phyloP scores from a whole-genome alignment of 2,888 invertebrate genomes.

The Priocnemis perturbator region DNA sequence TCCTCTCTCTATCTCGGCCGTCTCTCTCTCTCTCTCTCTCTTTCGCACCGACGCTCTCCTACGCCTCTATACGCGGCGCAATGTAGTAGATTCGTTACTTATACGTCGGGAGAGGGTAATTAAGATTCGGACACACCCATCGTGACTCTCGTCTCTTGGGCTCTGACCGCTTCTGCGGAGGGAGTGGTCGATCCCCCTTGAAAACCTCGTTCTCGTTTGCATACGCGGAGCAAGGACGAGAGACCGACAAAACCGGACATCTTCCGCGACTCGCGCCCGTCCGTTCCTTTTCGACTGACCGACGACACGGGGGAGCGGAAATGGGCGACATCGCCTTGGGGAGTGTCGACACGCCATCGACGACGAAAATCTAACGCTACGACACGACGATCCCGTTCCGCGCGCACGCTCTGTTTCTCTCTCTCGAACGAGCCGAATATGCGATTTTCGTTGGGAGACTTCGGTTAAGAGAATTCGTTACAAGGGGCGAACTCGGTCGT shows the following conservation, averaged over 20 bases:
- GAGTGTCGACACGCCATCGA: conserved; percentile 27
- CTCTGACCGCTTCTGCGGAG: conserved; percentile 66
- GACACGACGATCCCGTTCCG: conserved; percentile 11
- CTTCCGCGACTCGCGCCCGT: conserved; percentile 38
- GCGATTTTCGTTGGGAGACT: too few relatives aligned
- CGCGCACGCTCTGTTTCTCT: not conserved
- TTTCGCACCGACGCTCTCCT: conserved; percentile 41
- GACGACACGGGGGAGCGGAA: conserved; percentile 16
- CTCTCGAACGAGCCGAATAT: too few relatives aligned
- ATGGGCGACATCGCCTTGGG: conserved; percentile 22
- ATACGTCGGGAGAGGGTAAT: conserved; percentile 69
- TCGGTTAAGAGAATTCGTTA: too few relatives aligned
- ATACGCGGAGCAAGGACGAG: conserved; percentile 44
- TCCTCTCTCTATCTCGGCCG: not conserved
- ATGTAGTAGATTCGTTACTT: conserved; percentile 63
- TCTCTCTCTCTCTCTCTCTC: conserved; percentile 7
- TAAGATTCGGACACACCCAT: conserved; percentile 75
- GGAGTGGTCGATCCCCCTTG: conserved; percentile 68
- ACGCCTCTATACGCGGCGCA: conserved; percentile 52
- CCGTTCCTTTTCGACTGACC: conserved; percentile 19
- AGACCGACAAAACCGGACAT: conserved; percentile 25
- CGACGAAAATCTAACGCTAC: conserved; percentile 21
- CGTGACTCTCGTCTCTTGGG: conserved; percentile 72
- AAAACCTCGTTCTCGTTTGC: conserved; percentile 68
- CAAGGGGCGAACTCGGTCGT: too few relatives aligned